Conservation (phyloP, 2,797 vertebrate species). For the Cyprinodon diabolis region DNA sequence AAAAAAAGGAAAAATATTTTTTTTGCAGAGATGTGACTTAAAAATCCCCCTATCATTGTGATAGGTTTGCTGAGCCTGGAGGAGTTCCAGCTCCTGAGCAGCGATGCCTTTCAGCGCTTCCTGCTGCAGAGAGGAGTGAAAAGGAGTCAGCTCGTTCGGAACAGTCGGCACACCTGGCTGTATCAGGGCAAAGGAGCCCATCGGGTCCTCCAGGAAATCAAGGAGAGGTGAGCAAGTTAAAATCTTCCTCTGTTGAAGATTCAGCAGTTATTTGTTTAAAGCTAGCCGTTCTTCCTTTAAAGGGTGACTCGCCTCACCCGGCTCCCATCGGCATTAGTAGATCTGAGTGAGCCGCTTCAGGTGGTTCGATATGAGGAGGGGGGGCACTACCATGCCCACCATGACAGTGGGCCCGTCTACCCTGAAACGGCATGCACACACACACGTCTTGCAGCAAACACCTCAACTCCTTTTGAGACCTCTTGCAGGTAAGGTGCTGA, state of each 20-base stretch:
- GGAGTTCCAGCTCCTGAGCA: conserved; percentile 92
- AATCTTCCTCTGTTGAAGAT: background rate
- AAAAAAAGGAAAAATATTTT: background rate
- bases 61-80: conserved; percentile 92
- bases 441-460: conserved; percentile 90
- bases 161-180: conserved; percentile 97
- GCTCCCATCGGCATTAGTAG: conserved; percentile 89
- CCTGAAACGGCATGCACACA: conserved; percentile 96
- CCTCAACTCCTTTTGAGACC: conserved; percentile 93
- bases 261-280: conserved; percentile 5
- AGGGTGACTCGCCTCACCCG: conserved; percentile 92
- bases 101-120: conserved; percentile 94
- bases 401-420: conserved; percentile 97
- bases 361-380: conserved; percentile 95
- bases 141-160: conserved; percentile 93
- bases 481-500: conserved; percentile 90
- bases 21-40: background rate
- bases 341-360: conserved; percentile 96
- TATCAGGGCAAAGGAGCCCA: conserved; percentile 96
- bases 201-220: conserved; percentile 90
- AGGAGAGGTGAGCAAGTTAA: conserved; percentile 81
- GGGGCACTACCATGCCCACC: conserved; percentile 97
- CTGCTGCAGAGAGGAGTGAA: conserved; percentile 89
- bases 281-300: conserved; percentile 34
- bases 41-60: conserved; percentile 12